These are phyloP conservation scores for Pyralis farinalis DNA, from an alignment of 2,888 invertebrate genomes.

Conservation along the genomic window DNA sequence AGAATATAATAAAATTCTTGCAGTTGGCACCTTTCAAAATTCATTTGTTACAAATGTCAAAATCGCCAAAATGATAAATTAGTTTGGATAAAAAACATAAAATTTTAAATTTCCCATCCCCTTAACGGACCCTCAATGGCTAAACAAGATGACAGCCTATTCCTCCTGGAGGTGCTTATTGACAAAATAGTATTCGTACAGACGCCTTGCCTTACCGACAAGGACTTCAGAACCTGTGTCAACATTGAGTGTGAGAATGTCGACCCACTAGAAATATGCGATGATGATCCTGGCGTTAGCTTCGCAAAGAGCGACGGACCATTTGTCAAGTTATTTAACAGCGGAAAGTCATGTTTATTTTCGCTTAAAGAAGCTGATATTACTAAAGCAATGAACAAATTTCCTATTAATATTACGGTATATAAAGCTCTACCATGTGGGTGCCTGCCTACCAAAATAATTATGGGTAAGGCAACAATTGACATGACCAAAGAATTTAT, in stretches of 20 bases:
- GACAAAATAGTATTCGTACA: slow-evolving; percentile 69
- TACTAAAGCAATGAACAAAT: slow-evolving; percentile 69
- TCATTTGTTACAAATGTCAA: slow-evolving; percentile 41
- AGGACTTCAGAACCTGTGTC: slow-evolving; percentile 80
- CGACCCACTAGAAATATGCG: slow-evolving; percentile 82
- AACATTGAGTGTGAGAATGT: slow-evolving; percentile 81
- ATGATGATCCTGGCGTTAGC: slow-evolving; percentile 76
- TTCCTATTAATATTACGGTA: slow-evolving; percentile 79
- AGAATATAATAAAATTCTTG: background rate
- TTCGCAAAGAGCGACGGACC: slow-evolving; percentile 54
- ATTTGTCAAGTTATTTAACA: slow-evolving; percentile 75
- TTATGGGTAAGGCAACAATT: slow-evolving; percentile 80
- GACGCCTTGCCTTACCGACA: slow-evolving; percentile 66
- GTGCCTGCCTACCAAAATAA: slow-evolving; percentile 82
- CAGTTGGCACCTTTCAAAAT: slow-evolving; percentile 6
- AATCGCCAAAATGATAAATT: slow-evolving; percentile 31
- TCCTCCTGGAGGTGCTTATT: slow-evolving; percentile 83
- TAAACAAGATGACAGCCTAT: slow-evolving; percentile 79
- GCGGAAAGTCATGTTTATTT: slow-evolving; percentile 86
- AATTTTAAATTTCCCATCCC: slow-evolving; percentile 54
- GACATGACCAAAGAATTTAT: slow-evolving; percentile 82
- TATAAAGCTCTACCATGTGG: slow-evolving; percentile 82
- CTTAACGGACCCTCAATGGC: slow-evolving; percentile 40
- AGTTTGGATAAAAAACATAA: slow-evolving; percentile 26
- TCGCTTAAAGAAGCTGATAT: slow-evolving; percentile 80